Percentiles rank a stretch among this genome's conserved stretches.
phyloP scores from a whole-genome alignment of 2,113 vertebrate species.

The Aspidoscelis tigris region DNA sequence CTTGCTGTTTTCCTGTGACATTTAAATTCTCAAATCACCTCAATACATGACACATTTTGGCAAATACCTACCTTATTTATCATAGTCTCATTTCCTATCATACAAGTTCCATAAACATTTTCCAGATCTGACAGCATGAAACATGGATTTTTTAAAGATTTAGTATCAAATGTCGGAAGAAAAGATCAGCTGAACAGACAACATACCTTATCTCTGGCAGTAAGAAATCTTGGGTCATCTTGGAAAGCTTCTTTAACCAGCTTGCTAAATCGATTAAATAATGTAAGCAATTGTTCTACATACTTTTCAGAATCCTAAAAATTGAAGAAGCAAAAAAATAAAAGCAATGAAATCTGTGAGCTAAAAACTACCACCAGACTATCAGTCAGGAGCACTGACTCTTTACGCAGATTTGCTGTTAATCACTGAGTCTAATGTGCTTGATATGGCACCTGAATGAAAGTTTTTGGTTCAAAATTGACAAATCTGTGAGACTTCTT shows the following conservation, averaged over 20 bases:
- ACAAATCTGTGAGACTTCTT: neutral
- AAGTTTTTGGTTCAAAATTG: neutral
- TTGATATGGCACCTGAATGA: neutral
- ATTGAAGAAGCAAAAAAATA: conserved; percentile 50
- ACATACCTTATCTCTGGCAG: conserved; percentile 95
- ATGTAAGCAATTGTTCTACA: conserved; percentile 95
- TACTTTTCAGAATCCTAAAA: conserved; percentile 97
- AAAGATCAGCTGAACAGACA: neutral
- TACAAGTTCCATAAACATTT: neutral
- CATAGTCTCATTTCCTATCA: neutral
- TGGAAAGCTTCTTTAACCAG: conserved; percentile 98
- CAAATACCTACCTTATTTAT: neutral
- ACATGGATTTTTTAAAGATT: neutral
- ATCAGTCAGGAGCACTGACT: neutral
- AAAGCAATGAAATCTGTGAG: neutral
- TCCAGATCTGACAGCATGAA: conserved; percentile 16
- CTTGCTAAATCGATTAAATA: conserved; percentile 98
- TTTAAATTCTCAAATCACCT: conserved; percentile 12
- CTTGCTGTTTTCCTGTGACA: neutral
- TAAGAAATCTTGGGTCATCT: conserved; percentile 97
- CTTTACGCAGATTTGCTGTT: neutral
- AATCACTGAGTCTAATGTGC: neutral
- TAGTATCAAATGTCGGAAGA: conserved; percentile 15
- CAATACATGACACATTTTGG: neutral
- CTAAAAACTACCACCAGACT: neutral